Evolutionary conservation across 2,888 invertebrate genomes (phyloP).

Genomic region (Limenitis camilla): DNA sequence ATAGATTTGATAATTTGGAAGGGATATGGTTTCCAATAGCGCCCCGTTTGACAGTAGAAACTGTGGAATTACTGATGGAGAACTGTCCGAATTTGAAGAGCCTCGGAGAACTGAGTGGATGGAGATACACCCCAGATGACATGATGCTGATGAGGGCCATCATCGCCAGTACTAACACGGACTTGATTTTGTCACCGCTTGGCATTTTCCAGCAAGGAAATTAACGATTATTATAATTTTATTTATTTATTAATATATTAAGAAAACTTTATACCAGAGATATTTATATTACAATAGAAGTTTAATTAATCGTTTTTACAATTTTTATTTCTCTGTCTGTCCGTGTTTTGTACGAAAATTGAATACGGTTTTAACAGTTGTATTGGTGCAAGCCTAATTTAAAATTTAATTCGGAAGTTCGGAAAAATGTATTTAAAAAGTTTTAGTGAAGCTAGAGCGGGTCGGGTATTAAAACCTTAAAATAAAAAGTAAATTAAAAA

Average conservation of each 20-base stretch:
- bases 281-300: no score
- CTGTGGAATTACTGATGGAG: constrained; percentile 80
- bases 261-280: not conserved
- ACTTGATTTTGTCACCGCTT: constrained; percentile 77
- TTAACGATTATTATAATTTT: constrained; percentile 14
- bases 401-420: no score
- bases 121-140: constrained; percentile 79
- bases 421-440: no score
- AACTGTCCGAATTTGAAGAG: constrained; percentile 78
- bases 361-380: no score
- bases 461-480: no score
- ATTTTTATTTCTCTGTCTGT: no score
- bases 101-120: constrained; percentile 79
- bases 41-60: constrained; percentile 75
- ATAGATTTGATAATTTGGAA: constrained; percentile 77
- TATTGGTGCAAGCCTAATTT: no score
- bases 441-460: no score
- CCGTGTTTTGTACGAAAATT: no score
- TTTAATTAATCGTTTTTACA: no score
- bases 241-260: constrained; percentile 8
- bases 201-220: constrained; percentile 67
- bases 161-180: constrained; percentile 78
- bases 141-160: constrained; percentile 78
- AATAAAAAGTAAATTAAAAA: not conserved
- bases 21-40: constrained; percentile 82